Percentiles rank a stretch among this genome's conserved stretches.
Conservation (phyloP, 1,140 invertebrate genomes). For the Aphaenogaster ashmeadi region DNA sequence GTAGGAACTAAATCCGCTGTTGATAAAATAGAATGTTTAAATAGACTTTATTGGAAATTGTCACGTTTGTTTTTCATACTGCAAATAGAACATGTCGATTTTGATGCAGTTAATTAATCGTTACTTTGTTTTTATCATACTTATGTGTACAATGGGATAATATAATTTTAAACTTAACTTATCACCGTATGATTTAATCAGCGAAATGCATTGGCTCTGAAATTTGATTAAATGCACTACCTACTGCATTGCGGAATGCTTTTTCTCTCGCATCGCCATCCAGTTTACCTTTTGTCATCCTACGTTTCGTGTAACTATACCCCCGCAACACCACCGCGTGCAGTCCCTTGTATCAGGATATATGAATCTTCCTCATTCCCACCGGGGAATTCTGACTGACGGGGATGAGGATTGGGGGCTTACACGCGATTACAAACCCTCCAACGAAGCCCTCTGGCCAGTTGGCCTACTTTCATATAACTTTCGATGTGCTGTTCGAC, state of each 20-base stretch:
- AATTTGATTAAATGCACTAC: slow-evolving; percentile 52
- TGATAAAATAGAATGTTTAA: not conserved
- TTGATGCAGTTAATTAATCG: not conserved
- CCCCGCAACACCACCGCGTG: not conserved
- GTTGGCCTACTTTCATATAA: slow-evolving; percentile 74
- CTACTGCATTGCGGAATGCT: slow-evolving; percentile 17
- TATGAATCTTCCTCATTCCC: slow-evolving; percentile 70
- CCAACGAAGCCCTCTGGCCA: slow-evolving; percentile 63
- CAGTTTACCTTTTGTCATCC: slow-evolving; percentile 42
- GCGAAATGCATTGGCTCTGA: slow-evolving; percentile 5
- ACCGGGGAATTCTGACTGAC: slow-evolving; percentile 61
- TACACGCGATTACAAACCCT: slow-evolving; percentile 73
- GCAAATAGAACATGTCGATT: not conserved
- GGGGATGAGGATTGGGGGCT: slow-evolving; percentile 69
- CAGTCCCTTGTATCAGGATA: slow-evolving; percentile 67
- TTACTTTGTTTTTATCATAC: not conserved
- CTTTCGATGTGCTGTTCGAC: slow-evolving; percentile 68
- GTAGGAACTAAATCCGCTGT: not conserved
- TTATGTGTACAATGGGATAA: too few species aligned
- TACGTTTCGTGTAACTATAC: slow-evolving; percentile 16
- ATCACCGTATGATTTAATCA: slow-evolving; percentile 16
- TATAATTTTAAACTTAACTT: slow-evolving; percentile 24
- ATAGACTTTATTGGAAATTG: not conserved
- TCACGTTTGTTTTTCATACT: not conserved
- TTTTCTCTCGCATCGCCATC: slow-evolving; percentile 10